A percentile compares a stretch with the other conserved stretches of the same genome.
phyloP scores from a whole-genome alignment of 2,113 vertebrate genomes.

The Rattus rattus region DNA sequence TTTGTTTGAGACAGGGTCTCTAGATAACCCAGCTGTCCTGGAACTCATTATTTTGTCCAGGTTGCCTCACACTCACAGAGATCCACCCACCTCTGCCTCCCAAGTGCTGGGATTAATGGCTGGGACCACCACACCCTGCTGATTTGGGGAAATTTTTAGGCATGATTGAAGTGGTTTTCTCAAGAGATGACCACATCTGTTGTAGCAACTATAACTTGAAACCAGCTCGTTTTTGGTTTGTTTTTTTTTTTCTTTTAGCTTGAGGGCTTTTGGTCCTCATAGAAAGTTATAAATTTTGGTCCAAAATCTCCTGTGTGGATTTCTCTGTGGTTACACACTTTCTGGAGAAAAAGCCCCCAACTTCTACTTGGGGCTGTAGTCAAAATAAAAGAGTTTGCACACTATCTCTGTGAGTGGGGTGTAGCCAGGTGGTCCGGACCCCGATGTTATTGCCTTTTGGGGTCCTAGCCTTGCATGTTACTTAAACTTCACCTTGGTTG shows the following conservation, averaged over 20 bases:
- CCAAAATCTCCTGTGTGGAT: not conserved
- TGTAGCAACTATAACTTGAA: conserved; percentile 47
- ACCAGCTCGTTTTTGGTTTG: not conserved
- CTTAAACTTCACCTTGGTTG: not conserved
- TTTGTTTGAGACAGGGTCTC: not conserved
- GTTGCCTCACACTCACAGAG: not conserved
- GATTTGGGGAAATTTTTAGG: conserved; percentile 22
- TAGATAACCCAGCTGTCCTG: not conserved
- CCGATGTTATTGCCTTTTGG: not conserved
- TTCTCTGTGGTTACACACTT: conserved; percentile 34
- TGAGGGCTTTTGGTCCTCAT: conserved; percentile 23
- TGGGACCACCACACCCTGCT: not conserved
- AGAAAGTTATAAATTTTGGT: conserved; percentile 25
- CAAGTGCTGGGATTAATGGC: not conserved
- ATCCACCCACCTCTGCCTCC: not conserved
- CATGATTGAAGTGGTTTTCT: conserved; percentile 43
- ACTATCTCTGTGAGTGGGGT: not conserved
- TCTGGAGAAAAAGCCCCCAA: not conserved
- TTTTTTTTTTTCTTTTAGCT: not conserved
- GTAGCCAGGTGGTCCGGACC: not conserved
- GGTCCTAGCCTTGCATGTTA: not conserved
- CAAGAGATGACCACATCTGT: conserved; percentile 45
- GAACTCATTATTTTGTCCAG: not conserved
- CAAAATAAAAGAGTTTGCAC: not conserved
- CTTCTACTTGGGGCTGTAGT: not conserved